Evolutionary conservation across 2,797 vertebrate species (phyloP).

Genomic region (Apogon hyalosoma): DNA sequence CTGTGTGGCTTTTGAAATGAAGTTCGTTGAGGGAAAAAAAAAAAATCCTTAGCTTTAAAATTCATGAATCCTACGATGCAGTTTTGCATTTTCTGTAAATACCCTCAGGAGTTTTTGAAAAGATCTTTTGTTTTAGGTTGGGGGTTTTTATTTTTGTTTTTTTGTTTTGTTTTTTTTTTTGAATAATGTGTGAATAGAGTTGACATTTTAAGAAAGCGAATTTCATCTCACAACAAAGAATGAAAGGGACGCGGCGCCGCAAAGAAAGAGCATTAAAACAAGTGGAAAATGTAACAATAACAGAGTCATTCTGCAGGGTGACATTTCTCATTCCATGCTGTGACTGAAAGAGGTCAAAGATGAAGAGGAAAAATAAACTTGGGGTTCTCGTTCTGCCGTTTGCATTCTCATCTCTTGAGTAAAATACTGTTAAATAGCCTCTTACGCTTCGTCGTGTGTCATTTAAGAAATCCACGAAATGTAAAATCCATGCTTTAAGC

Average conservation of each 20-base stretch:
- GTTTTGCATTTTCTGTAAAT: slow-evolving; percentile 3
- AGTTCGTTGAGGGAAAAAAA: slow-evolving; percentile 3
- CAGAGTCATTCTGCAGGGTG: not conserved
- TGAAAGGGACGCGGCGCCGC: slow-evolving; percentile 3
- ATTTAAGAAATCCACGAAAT: slow-evolving; percentile 12
- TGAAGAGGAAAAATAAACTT: not conserved
- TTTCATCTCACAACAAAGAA: slow-evolving; percentile 26
- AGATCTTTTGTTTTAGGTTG: slow-evolving; percentile 38
- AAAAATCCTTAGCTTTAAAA: slow-evolving; percentile 32
- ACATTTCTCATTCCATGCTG: slow-evolving; percentile 18
- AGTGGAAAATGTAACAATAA: not conserved
- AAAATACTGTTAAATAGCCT: slow-evolving; percentile 35
- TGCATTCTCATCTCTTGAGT: slow-evolving; percentile 8
- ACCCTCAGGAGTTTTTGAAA: slow-evolving; percentile 25
- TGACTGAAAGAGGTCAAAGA: slow-evolving; percentile 1
- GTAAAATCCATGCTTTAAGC: not conserved
- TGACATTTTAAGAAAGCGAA: slow-evolving; percentile 60
- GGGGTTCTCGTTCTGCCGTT: not conserved
- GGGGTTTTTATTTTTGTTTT: too few species aligned
- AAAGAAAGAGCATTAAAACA: slow-evolving; percentile 13
- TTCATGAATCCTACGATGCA: slow-evolving; percentile 33
- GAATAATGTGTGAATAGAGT: slow-evolving; percentile 44
- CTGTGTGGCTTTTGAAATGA: slow-evolving; percentile 39
- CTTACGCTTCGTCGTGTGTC: slow-evolving; percentile 10
- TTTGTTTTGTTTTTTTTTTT: slow-evolving; percentile 38